These are phyloP conservation scores for Eufriesea mexicana DNA, from an alignment of 1,140 invertebrate genomes.

Conservation along the genomic window DNA sequence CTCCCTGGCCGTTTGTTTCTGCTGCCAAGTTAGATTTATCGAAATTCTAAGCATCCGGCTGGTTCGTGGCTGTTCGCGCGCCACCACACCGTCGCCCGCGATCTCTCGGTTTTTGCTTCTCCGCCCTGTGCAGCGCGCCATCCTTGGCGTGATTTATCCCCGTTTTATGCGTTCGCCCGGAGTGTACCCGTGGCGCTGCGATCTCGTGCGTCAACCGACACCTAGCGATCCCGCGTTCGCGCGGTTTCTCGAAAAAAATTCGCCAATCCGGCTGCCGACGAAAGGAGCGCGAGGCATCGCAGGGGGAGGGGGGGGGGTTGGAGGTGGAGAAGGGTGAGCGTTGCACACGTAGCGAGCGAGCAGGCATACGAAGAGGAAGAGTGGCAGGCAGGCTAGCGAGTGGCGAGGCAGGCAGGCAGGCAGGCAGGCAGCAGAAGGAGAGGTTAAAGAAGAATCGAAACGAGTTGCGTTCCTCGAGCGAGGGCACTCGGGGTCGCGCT, in stretches of 20 bases:
- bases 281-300: not conserved
- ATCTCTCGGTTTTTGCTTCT: constrained; percentile 48
- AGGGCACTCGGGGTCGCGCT: constrained; percentile 72
- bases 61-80: constrained; percentile 14
- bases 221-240: not conserved
- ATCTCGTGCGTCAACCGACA: not conserved
- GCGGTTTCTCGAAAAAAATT: not conserved
- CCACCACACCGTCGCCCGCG: constrained; percentile 23
- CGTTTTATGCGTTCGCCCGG: constrained; percentile 68
- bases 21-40: constrained; percentile 72
- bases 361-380: not conserved
- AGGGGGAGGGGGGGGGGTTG: no score
- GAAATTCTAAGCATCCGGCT: constrained; percentile 74
- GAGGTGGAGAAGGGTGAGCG: no score
- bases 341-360: not conserved
- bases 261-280: not conserved
- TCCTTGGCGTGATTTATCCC: constrained; percentile 72
- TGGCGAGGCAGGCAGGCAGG: not conserved
- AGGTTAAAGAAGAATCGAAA: constrained; percentile 36
- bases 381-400: not conserved
- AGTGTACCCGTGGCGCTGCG: constrained; percentile 10
- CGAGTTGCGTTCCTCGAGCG: constrained; percentile 50
- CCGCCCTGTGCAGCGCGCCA: not conserved
- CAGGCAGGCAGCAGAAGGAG: not conserved
- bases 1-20: constrained; percentile 19